phyloP scores from a whole-genome alignment of 2,888 invertebrate species.

The Orthosia cruda region DNA sequence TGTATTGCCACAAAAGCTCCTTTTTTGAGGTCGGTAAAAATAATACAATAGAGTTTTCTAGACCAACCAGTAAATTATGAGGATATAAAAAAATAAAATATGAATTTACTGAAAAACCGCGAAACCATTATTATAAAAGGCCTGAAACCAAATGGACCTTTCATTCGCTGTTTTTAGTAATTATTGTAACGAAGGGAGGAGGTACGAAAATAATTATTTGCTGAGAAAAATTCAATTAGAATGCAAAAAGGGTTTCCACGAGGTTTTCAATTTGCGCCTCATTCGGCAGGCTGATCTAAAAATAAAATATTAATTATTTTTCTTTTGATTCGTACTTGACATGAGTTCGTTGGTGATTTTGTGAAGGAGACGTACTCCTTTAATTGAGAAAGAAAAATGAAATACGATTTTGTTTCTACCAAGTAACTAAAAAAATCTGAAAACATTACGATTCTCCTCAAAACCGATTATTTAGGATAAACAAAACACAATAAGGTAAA shows the following conservation, averaged over 20 bases:
- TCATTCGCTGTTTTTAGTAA: neutral
- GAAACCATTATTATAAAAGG: neutral
- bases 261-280: conserved; percentile 22
- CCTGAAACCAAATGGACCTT: neutral
- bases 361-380: neutral
- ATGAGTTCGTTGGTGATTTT: neutral
- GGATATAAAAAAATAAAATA: neutral
- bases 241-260: conserved; percentile 37
- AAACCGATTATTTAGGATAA: too few species aligned
- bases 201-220: conserved; percentile 36
- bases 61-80: neutral
- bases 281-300: conserved; percentile 33
- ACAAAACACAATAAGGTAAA: too few species aligned
- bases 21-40: neutral
- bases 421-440: neutral
- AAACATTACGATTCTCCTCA: too few species aligned
- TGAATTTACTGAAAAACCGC: conserved; percentile 7
- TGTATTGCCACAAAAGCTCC: neutral
- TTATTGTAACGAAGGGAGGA: neutral
- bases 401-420: neutral
- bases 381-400: neutral
- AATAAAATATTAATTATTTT: conserved; percentile 44
- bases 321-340: conserved; percentile 19
- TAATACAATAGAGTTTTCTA: neutral
- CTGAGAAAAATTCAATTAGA: conserved; percentile 50